phyloP scores from a whole-genome alignment of 2,113 vertebrate genomes.

The human (Homo sapiens) region GRCh38 chr7:34000001-34000500 shows the following conservation, averaged over 20 bases:
- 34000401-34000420: background rate
- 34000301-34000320: background rate
- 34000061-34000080: background rate
- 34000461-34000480: background rate
- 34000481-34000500: background rate
- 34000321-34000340: constrained; percentile 33
- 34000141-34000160: background rate
- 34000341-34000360: background rate
- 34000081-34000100: background rate
- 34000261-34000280: background rate
- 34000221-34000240: background rate
- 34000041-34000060: background rate
- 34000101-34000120: background rate
- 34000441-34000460: background rate
- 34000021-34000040: background rate
- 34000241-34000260: background rate
- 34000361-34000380: background rate
- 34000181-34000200: background rate
- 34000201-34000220: background rate
- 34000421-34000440: background rate
- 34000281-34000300: background rate
- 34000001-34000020: background rate
- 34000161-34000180: background rate
- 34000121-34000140: background rate
- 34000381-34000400: background rate